phyloP scores from a whole-genome alignment of 2,113 vertebrate species.

The Nansenia antarctica region DNA sequence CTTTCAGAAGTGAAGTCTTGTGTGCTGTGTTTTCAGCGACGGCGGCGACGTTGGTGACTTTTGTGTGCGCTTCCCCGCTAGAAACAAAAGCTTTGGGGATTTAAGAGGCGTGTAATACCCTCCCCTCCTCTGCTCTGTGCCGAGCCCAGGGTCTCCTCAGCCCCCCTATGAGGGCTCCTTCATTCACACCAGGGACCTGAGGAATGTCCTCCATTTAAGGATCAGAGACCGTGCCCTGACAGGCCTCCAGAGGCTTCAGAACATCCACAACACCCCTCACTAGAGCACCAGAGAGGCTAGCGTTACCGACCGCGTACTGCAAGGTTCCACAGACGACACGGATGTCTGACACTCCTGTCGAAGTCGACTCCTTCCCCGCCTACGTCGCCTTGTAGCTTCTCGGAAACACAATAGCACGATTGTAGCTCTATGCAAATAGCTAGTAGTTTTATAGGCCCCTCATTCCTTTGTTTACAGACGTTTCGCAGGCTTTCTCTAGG shows the following conservation, averaged over 20 bases:
- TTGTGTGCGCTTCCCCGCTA: too few species aligned
- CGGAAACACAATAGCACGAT: slow-evolving; percentile 23
- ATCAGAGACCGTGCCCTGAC: slow-evolving; percentile 49
- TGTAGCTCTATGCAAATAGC: slow-evolving; percentile 57
- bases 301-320: too few species aligned
- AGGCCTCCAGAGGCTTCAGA: slow-evolving; percentile 33
- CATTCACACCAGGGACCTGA: slow-evolving; percentile 54
- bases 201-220: slow-evolving; percentile 50
- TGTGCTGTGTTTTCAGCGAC: too few species aligned
- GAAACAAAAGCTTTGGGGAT: too few species aligned
- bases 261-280: slow-evolving; percentile 33
- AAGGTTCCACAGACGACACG: too few species aligned
- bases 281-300: not conserved
- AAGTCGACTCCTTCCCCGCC: too few species aligned
- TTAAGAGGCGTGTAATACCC: too few species aligned
- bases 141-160: slow-evolving; percentile 1
- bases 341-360: too few species aligned
- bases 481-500: slow-evolving; percentile 60
- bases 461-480: slow-evolving; percentile 60
- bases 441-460: slow-evolving; percentile 45
- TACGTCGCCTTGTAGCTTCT: not conserved
- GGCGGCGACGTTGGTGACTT: too few species aligned
- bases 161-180: slow-evolving; percentile 59
- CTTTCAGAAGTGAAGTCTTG: too few species aligned
- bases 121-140: not conserved